A percentile compares a stretch with the other conserved stretches of the same genome.
phyloP scores from a whole-genome alignment of 2,113 vertebrate species.

The Rhynchomys soricoides region DNA sequence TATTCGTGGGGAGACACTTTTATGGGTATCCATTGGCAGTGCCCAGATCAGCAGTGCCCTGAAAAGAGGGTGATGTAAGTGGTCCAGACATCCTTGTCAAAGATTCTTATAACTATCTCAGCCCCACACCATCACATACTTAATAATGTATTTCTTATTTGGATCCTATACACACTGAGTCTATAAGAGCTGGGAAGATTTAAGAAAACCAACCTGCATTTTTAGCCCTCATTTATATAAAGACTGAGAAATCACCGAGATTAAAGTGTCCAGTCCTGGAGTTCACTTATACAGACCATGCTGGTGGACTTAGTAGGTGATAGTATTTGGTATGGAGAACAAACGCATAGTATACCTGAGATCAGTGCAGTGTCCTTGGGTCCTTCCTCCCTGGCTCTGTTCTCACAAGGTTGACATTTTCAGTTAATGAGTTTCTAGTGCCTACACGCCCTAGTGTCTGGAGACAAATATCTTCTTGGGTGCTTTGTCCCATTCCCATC shows the following conservation, averaged over 20 bases:
- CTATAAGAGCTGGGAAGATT: background rate
- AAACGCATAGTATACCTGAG: background rate
- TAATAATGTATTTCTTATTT: background rate
- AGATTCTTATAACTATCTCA: background rate
- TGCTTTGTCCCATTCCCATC: background rate
- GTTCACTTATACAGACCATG: background rate
- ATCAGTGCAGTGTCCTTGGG: background rate
- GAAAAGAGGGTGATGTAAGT: background rate
- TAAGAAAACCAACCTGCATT: background rate
- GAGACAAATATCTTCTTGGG: background rate
- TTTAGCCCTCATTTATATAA: background rate
- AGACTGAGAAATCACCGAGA: background rate
- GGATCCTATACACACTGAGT: background rate
- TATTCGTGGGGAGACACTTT: background rate
- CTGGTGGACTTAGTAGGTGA: background rate
- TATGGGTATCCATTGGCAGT: background rate
- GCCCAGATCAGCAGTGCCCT: background rate
- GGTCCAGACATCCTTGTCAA: slow-evolving; percentile 21
- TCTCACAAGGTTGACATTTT: background rate
- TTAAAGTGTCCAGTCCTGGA: background rate
- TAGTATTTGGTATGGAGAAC: background rate
- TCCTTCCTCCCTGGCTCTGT: background rate
- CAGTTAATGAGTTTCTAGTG: background rate
- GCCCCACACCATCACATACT: background rate
- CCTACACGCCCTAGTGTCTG: background rate